Evolutionary conservation across 2,888 invertebrate genomes (phyloP).

Genomic region (Hecatera dysodea): DNA sequence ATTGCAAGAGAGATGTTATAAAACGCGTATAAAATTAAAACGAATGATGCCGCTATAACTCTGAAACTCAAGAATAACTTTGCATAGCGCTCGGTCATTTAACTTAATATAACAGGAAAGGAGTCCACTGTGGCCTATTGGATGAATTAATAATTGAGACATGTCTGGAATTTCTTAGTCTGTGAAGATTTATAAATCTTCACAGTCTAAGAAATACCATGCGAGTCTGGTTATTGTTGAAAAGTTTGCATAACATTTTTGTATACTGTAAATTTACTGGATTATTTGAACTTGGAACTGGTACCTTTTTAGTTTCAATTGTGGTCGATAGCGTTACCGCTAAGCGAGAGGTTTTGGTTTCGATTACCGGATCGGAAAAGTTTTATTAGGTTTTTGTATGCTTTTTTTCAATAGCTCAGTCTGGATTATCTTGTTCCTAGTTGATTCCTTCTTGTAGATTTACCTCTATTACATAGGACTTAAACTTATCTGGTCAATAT

Average conservation of each 20-base stretch:
- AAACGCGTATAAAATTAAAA: constrained; percentile 10
- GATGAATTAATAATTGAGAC: constrained; percentile 57
- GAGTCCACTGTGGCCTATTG: constrained; percentile 54
- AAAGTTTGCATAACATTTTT: constrained; percentile 1
- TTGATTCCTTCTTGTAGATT: too few species aligned
- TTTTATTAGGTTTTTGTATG: neutral
- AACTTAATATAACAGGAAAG: constrained; percentile 50
- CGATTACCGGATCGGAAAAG: neutral
- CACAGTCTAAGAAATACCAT: too few species aligned
- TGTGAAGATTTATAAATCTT: constrained; percentile 51
- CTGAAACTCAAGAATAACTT: constrained; percentile 34
- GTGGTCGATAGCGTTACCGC: neutral
- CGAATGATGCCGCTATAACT: constrained; percentile 12
- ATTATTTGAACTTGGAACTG: neutral
- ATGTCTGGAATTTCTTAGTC: constrained; percentile 34
- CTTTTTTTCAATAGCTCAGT: neutral
- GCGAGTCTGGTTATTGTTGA: constrained; percentile 7
- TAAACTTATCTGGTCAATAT: too few species aligned
- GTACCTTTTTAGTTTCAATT: neutral
- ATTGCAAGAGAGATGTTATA: neutral
- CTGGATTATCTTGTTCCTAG: neutral
- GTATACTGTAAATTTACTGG: neutral
- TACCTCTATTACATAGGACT: too few species aligned
- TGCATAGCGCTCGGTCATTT: constrained; percentile 28
- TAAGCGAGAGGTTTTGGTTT: neutral